Conservation (phyloP, 2,113 vertebrate genomes). For the Cairina moschata region DNA sequence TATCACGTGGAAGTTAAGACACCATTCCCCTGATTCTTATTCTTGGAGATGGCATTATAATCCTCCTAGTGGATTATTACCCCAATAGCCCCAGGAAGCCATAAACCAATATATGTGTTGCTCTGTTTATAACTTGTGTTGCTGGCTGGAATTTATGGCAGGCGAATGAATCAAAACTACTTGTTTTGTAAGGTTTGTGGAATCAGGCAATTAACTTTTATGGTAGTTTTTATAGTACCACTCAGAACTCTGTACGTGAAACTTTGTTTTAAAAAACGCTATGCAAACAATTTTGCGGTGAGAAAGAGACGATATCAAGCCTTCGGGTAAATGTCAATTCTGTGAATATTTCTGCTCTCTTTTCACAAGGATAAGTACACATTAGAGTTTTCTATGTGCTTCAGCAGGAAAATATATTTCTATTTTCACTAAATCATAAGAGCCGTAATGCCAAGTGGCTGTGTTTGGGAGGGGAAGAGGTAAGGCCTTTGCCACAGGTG, state of each 20-base stretch:
- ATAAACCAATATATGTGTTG: neutral
- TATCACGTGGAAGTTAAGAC: neutral
- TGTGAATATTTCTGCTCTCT: neutral
- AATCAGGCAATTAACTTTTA: conserved; percentile 23
- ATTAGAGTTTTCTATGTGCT: neutral
- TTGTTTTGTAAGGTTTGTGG: neutral
- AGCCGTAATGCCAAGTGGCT: neutral
- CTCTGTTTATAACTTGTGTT: neutral
- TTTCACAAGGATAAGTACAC: neutral
- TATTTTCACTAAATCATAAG: neutral
- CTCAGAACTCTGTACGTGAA: neutral
- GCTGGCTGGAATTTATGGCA: neutral
- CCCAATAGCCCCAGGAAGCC: neutral
- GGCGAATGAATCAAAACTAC: accelerated
- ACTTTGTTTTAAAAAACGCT: neutral
- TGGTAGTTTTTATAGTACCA: neutral
- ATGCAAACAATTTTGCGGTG: neutral
- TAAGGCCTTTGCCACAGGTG: neutral
- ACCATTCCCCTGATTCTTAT: neutral
- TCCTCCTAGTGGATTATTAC: neutral
- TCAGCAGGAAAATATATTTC: neutral
- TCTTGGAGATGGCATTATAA: neutral
- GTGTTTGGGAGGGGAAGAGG: neutral
- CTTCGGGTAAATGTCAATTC: neutral
- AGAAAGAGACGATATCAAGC: neutral